These are phyloP conservation scores for Quadriops clusia DNA, from an alignment of 2,888 invertebrate genomes.

Conservation along the genomic window DNA sequence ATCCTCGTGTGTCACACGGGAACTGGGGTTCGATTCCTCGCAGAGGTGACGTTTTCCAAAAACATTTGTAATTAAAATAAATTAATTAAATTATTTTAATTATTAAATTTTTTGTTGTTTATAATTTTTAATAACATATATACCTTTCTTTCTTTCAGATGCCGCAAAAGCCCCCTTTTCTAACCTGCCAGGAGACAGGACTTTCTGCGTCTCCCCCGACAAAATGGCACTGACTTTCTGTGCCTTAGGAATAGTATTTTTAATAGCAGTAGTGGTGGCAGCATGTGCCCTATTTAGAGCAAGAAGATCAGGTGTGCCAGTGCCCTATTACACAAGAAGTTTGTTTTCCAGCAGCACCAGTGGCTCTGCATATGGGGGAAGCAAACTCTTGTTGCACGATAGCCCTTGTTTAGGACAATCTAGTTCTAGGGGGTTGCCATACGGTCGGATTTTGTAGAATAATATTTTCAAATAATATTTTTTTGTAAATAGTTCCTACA, in stretches of 20 bases:
- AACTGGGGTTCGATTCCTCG: no score
- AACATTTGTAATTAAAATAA: no score
- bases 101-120: no score
- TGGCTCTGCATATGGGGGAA: conserved; percentile 47
- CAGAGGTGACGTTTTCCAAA: no score
- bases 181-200: conserved; percentile 44
- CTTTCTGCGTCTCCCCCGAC: conserved; percentile 62
- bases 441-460: conserved; percentile 18
- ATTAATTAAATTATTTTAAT: no score
- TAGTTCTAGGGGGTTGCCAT: conserved; percentile 13
- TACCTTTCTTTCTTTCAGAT: conserved; percentile 12
- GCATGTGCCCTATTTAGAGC: conserved; percentile 54
- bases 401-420: conserved; percentile 47
- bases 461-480: no score
- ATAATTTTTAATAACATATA: no score
- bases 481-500: no score
- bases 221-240: conserved; percentile 68
- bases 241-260: conserved; percentile 56
- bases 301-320: conserved; percentile 41
- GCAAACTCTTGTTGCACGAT: conserved; percentile 47
- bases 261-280: conserved; percentile 58
- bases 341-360: conserved; percentile 49
- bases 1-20: no score
- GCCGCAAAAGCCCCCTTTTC: conserved; percentile 23
- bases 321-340: conserved; percentile 50